Base-by-base conservation (phyloP, 1,140 invertebrate species). In the Caligus rogercresseyi region DNA sequence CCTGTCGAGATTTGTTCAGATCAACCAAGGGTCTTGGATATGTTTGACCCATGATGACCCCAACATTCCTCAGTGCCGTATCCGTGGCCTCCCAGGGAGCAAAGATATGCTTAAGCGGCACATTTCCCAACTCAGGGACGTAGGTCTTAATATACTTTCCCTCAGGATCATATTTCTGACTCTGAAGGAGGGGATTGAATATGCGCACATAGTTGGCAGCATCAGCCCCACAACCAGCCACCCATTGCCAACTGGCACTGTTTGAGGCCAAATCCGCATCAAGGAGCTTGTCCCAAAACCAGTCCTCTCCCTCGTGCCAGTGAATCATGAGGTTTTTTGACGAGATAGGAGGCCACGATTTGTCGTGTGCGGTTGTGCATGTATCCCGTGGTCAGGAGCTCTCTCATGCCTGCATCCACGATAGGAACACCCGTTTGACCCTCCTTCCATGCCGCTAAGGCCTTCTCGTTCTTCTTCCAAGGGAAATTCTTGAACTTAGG, bases 361-460 rank as follows among this genome's bases (percentile, higher is more conserved):
- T 74, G 72, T 63, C 74, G 67, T 1, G 72, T 72, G 64, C 74
- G 71, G 65, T 76, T 76, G 3, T 72, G 73, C 74, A 76, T 76
- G 67, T 73, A 76, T 0, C 74, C 74, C 21, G 74, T 75, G 31
- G 68, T 68, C 23, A 65, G 60, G n/a, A 76, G 25, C 66, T 76
- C 72, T 53, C 73, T 68, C 75, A 76, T 75, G 64, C 74, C 74
- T 20, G 75, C 75, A 71, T 76, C 75, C 15, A 76, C 72, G 69
- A 73, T 74, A n/a, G 74, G 74, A 11, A 74, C 72, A 25, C 74
- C 75, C 18, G 75, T 76, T 43, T 66, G 68, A 19, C 74, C 74
- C 25, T 71, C 65, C 67, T 52, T 15, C 54, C 31, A 43, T 7
- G 31, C 31, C n/a, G 31, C 31, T 11, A 43, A n/a, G 7, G 31